Base-by-base conservation (phyloP, 92 coral and sea anemone genomes). In the Diadumene lineata region DNA sequence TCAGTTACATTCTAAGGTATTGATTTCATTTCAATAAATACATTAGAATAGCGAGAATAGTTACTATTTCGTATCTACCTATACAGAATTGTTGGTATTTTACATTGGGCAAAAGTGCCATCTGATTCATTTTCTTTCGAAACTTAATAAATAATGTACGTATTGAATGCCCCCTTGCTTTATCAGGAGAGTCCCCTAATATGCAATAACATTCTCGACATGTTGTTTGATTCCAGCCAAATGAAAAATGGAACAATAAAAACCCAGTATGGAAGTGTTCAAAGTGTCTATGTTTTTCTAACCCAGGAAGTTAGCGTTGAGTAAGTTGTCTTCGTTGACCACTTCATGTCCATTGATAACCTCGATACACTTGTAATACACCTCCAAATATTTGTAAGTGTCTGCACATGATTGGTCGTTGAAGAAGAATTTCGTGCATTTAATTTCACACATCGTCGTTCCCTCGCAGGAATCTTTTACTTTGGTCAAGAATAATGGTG, bases 401-500 rank as follows among this genome's bases (percentile, higher is more conserved):
- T 96, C 96, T 6, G 2, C 22, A 84, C 99, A 96, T 57, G 80
- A 50, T 62, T 86, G 48, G 65, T 96, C 99, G 85, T 93, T 73
- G 88, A 96, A 96, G 85, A 96, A 96, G 81, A 93, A 84, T 85
- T 96, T 96, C 66, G 99, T 96, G 94, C 97, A 92, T 84, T 86
- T 86, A 64, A 96, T 84, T 77, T 96, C 99, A 56, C 99, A 96
- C 99, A 96, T 96, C 72, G 99, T 96, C 57, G 99, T 96, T 24
- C 99, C 99, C 79, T 96, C 99, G 73, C 99, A 96, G 76, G 99
- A 86, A 79, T 96, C 99, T 68, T 96, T 96, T 64, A 96, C 99
- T 82, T 96, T 96, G 76, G 99, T 96, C 83, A 92, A 86, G 80
- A 92, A 92, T 65, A 86, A 62, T n/a, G 97, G 96, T 64, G 93